phyloP scores from a whole-genome alignment of 37 sponge, comb jelly and placozoan species.

The Ianthella basta region DNA sequence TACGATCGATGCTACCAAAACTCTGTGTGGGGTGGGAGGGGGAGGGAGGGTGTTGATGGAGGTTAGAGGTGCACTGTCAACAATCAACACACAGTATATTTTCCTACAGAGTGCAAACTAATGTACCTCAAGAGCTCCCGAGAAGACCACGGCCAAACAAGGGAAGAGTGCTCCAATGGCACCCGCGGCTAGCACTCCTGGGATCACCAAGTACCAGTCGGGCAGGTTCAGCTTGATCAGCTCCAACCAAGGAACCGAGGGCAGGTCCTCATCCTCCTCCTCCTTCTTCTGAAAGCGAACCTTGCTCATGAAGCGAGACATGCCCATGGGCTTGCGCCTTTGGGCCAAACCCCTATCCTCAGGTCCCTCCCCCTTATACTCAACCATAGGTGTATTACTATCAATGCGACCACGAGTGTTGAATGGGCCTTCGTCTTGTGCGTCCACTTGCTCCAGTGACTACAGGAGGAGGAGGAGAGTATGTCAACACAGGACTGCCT shows the following conservation, averaged over 20 bases:
- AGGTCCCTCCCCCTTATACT: too few species aligned
- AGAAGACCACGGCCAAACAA: conserved; percentile 69
- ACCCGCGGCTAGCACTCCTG: conserved; percentile 56
- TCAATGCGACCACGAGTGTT: too few species aligned
- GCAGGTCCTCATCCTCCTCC: not conserved
- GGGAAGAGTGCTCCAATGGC: conserved; percentile 70
- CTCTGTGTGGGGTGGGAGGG: conserved; percentile 34
- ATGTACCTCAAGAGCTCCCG: conserved; percentile 63
- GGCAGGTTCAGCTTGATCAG: conserved; percentile 72
- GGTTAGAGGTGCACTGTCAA: too few species aligned
- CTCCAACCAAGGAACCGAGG: conserved; percentile 38
- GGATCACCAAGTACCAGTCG: conserved; percentile 75
- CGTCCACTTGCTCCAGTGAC: too few species aligned
- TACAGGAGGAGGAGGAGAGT: too few species aligned
- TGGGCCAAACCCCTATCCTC: too few species aligned
- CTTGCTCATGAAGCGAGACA: not conserved
- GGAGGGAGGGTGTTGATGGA: too few species aligned
- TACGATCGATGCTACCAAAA: conserved; percentile 45
- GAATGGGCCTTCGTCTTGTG: too few species aligned
- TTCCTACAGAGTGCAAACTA: not conserved
- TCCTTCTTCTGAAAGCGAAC: conserved; percentile 7
- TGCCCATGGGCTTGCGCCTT: too few species aligned
- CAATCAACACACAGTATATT: too few species aligned
- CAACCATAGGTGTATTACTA: too few species aligned
- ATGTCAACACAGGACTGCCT: too few species aligned